Evolutionary conservation across 2,888 invertebrate genomes (phyloP), one percentile per base, ranked within the genome.

Genomic region (Argynnis bischoffii): DNA sequence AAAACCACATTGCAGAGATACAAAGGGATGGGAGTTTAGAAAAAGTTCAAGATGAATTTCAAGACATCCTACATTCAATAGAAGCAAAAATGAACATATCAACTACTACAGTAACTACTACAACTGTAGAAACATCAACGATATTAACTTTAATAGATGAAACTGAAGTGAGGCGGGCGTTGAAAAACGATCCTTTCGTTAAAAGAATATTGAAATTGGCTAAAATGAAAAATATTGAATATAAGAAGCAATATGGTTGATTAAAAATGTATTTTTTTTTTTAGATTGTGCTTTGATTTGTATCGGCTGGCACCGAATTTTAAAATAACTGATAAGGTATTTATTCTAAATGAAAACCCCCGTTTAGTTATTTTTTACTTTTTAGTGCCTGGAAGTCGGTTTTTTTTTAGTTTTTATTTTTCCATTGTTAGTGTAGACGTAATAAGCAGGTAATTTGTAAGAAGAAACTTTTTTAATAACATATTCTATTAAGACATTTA

Each of bases 131-230:
- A 64, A 47, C 73, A 13, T 55, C 81, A 0, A 82, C 82, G 0
- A 60, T 82, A 0, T 48, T 77, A 14, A 80, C 81, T 0, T 5
- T 85, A 0, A 75, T 90, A 0, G 88, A 89, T 14, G 86, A 88
- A 67, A 79, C 78, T 0, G 80, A 81, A 66, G 73, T 90, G 0
- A 79, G 79, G 31, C 55, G 74, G 0, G 85, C 84, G 0, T 71
- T 90, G 16, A 80, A 74, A 48, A 78, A 74, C 0, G 84, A 90
- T 65, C 88, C 88, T 0, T 77, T 76, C 0, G 82, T 90, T 0
- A 79, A 76, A 41, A 81, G 89, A 46, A 82, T 90, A 26, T 70
- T 90, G 47, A 78, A 82, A 53, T 79, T 88, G 73, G 83, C 84
- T 0, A 77, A 72, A 1, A 75, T 63, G 11, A 87, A 83, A n/a